These are phyloP conservation scores for Mythimna impura DNA, from an alignment of 2,888 invertebrate genomes.

Conservation along the genomic window DNA sequence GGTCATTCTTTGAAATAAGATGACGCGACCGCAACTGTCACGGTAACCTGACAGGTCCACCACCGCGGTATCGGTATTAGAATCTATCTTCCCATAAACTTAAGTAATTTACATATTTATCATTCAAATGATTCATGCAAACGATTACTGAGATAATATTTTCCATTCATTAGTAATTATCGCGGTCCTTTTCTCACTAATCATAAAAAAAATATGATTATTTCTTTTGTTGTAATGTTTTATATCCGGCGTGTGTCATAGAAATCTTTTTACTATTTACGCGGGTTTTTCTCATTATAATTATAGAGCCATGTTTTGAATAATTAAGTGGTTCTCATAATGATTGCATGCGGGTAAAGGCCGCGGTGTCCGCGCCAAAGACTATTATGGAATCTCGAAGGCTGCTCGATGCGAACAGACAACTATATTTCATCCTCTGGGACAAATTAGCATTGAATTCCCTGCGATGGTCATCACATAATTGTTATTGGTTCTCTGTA, in stretches of 20 bases:
- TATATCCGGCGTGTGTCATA: slow-evolving; percentile 61
- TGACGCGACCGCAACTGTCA: slow-evolving; percentile 48
- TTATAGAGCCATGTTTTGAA: slow-evolving; percentile 60
- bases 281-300: slow-evolving; percentile 62
- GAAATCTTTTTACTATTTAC: slow-evolving; percentile 55
- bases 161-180: slow-evolving; percentile 70
- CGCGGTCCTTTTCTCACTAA: slow-evolving; percentile 52
- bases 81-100: slow-evolving; percentile 40
- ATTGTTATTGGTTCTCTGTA: slow-evolving; percentile 21
- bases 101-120: slow-evolving; percentile 54
- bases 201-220: slow-evolving; percentile 57
- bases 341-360: slow-evolving; percentile 73
- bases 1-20: slow-evolving; percentile 56
- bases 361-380: slow-evolving; percentile 64
- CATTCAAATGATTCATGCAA: slow-evolving; percentile 61
- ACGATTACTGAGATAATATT: slow-evolving; percentile 62
- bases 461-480: slow-evolving; percentile 28
- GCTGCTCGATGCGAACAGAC: slow-evolving; percentile 65
- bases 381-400: slow-evolving; percentile 74
- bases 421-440: slow-evolving; percentile 71
- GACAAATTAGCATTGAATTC: slow-evolving; percentile 62
- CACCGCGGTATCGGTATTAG: slow-evolving; percentile 21
- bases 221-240: slow-evolving; percentile 63
- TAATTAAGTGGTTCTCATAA: slow-evolving; percentile 68
- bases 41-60: slow-evolving; percentile 7